Conservation (phyloP, 2,113 vertebrate genomes). For the Coryphaenoides rupestris region DNA sequence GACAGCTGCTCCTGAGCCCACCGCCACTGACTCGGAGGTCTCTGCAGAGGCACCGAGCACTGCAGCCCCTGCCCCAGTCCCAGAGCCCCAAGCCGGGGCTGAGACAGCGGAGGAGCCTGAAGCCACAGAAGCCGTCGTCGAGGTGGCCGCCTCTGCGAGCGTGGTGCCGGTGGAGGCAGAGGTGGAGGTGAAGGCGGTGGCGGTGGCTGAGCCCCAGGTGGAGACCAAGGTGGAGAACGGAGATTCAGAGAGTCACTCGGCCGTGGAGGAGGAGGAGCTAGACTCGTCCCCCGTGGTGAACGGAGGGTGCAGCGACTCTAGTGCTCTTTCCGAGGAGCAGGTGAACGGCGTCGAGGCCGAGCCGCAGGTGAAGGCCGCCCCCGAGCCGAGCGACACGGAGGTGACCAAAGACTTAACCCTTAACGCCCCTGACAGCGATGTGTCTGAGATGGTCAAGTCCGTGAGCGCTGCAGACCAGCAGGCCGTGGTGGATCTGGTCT, state of each 20-base stretch:
- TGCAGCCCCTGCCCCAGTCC: constrained; percentile 10
- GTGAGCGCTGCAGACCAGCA: constrained; percentile 60
- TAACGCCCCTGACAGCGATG: constrained; percentile 41
- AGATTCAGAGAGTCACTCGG: constrained; percentile 44
- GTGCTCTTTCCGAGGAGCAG: constrained; percentile 16
- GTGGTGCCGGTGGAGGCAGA: constrained; percentile 40
- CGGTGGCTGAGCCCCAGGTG: constrained; percentile 24
- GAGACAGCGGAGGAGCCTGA: constrained; percentile 21
- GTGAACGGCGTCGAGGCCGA: constrained; percentile 57
- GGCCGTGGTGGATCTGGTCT: constrained; percentile 53
- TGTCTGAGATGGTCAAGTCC: constrained; percentile 52
- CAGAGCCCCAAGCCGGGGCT: constrained; percentile 25
- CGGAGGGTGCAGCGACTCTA: constrained; percentile 44
- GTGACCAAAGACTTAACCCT: constrained; percentile 71
- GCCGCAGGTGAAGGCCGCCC: constrained; percentile 48
- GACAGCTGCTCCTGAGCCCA: constrained; percentile 21
- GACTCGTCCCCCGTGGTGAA: constrained; percentile 51
- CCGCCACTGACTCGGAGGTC: constrained; percentile 19
- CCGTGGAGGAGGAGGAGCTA: constrained; percentile 30
- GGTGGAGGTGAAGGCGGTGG: constrained; percentile 25
- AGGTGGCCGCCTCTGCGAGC: constrained; percentile 47
- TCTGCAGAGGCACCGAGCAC: constrained; percentile 7
- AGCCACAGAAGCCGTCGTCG: constrained; percentile 57
- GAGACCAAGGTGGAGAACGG: constrained; percentile 68
- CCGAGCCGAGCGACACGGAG: constrained; percentile 65